Evolutionary conservation across 2,888 invertebrate genomes (phyloP).

Genomic region (Pedicia rivosa): DNA sequence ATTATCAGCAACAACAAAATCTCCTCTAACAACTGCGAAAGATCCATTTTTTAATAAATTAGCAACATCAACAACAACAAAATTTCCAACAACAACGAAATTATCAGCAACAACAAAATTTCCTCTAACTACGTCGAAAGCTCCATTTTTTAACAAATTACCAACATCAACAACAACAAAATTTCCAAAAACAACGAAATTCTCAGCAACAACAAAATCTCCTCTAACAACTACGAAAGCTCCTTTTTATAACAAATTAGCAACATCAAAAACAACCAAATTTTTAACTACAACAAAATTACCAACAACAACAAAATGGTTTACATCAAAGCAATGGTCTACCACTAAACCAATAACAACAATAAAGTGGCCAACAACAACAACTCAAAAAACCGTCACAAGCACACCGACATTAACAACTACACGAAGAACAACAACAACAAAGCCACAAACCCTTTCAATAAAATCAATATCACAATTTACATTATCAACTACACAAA

Average conservation of each 20-base stretch:
- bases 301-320: slow-evolving; percentile 1
- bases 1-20: background rate
- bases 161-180: too few species aligned
- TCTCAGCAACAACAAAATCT: background rate
- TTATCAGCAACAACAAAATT: too few species aligned
- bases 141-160: too few species aligned
- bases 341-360: background rate
- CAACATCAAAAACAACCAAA: background rate
- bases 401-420: slow-evolving; percentile 1
- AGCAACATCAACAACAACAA: too few species aligned
- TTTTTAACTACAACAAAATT: background rate
- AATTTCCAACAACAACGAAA: too few species aligned
- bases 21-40: too few species aligned
- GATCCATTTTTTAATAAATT: too few species aligned
- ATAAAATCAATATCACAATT: background rate
- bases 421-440: slow-evolving; percentile 1
- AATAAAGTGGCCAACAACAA: slow-evolving; percentile 2
- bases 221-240: background rate
- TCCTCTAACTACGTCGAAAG: too few species aligned
- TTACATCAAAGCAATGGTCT: slow-evolving; percentile 2
- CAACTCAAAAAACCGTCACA: background rate
- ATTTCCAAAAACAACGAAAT: background rate
- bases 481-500: slow-evolving; percentile 1
- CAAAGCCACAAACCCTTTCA: slow-evolving; percentile 2
- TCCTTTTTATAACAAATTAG: background rate